These are phyloP conservation scores for Ctenoplectra terminalis DNA, from an alignment of 1,140 invertebrate species.

Conservation along the genomic window DNA sequence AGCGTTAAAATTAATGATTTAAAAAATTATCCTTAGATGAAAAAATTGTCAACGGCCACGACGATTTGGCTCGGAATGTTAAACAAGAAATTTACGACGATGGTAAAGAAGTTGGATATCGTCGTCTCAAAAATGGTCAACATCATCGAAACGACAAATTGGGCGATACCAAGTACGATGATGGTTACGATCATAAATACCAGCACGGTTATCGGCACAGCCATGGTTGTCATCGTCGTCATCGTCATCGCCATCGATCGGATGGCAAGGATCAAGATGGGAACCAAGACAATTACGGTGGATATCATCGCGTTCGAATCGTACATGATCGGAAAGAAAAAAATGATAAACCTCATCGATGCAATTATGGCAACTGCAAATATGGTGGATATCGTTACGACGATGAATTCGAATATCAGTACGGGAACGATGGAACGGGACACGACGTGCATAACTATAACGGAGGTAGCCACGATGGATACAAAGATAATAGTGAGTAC, in stretches of 20 bases:
- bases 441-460: no score
- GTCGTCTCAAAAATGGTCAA: no score
- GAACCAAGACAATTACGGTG: background rate
- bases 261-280: background rate
- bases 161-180: background rate
- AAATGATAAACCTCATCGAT: background rate
- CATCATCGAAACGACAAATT: no score
- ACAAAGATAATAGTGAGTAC: background rate
- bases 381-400: background rate
- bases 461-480: no score
- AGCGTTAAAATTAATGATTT: background rate
- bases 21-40: background rate
- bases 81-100: no score
- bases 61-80: no score
- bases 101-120: no score
- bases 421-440: background rate
- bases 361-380: background rate
- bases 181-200: background rate
- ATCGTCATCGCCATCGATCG: background rate
- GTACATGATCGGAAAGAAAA: background rate
- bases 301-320: background rate
- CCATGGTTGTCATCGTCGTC: background rate
- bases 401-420: conserved; percentile 3
- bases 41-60: no score
- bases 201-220: background rate